Base-by-base conservation (phyloP, 1,140 invertebrate genomes). In the Trinorchestia longiramus region DNA sequence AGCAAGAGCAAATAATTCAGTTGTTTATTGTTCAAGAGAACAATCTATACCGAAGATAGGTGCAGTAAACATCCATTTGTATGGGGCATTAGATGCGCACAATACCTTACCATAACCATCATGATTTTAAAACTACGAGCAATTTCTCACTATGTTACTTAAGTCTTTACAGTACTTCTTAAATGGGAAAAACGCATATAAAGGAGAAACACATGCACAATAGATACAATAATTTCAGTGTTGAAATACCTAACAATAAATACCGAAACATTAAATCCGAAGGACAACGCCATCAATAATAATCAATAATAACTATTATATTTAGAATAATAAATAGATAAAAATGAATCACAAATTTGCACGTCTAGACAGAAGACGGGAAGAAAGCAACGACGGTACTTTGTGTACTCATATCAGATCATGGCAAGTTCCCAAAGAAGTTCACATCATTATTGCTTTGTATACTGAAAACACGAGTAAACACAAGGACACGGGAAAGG, bases 71-170 rank as follows among this genome's bases (percentile, higher is more conserved):
- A 94, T 94, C 40, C 43, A 94, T 94, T 94, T 94, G 92, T 94
- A 94, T 44, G 92, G 92, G 92, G 92, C 92, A 94, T 94, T 45
- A 94, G 43, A 94, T 94, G 92, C 92, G 44, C 92, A 94, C 43
- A 45, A 94, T 94, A 94, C 92, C 92, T 94, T 94, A 94, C 92
- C 92, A 47, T 94, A 94, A 94, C 92, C 92, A 94, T 94, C 92
- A 43, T n/a, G 92, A 94, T 43, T 94, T 94, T 94, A 94, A 94
- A 11, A 94, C 92, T 94, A 94, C 41, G 92, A 94, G 92, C 92
- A 94, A 94, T 94, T 94, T 94, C 92, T 94, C 92, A 94, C 92
- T 94, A 94, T 45, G 92, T 43, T 94, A 94, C 92, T 94, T 94
- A 94, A 94, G 92, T 94, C 92, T 94, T 94, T 94, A 94, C 43